Evolutionary conservation across 2,113 vertebrate species (phyloP).

Genomic region (Ceyx margarethae): DNA sequence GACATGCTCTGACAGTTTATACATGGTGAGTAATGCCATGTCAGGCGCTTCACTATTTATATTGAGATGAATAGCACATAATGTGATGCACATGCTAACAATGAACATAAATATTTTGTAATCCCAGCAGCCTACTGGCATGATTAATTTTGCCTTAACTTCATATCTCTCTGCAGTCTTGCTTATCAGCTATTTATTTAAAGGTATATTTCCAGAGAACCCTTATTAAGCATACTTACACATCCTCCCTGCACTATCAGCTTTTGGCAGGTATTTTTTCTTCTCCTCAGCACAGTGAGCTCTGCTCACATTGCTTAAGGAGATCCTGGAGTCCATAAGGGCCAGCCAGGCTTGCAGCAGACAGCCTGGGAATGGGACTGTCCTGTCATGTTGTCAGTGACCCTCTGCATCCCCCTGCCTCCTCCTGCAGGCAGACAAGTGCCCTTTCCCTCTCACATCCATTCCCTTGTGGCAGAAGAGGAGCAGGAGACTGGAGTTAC

Average conservation of each 20-base stretch:
- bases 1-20: conserved; percentile 54
- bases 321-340: not conserved
- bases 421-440: not conserved
- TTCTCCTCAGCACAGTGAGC: not conserved
- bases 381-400: not conserved
- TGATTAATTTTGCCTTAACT: conserved; percentile 67
- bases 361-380: not conserved
- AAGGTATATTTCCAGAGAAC: not conserved
- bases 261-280: not conserved
- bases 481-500: not conserved
- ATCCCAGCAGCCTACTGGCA: not conserved
- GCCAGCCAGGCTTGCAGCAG: not conserved
- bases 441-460: accelerated
- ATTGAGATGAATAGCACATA: conserved; percentile 63
- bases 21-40: conserved; percentile 60
- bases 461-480: not conserved
- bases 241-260: not conserved
- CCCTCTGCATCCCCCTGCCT: no score
- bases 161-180: conserved; percentile 10
- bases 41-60: conserved; percentile 59
- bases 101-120: conserved; percentile 67
- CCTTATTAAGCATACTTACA: not conserved
- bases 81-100: conserved; percentile 64
- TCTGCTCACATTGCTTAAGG: not conserved
- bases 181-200: not conserved